Evolutionary conservation across 2,797 vertebrate species (phyloP).

Genomic region (Ataeniobius toweri): DNA sequence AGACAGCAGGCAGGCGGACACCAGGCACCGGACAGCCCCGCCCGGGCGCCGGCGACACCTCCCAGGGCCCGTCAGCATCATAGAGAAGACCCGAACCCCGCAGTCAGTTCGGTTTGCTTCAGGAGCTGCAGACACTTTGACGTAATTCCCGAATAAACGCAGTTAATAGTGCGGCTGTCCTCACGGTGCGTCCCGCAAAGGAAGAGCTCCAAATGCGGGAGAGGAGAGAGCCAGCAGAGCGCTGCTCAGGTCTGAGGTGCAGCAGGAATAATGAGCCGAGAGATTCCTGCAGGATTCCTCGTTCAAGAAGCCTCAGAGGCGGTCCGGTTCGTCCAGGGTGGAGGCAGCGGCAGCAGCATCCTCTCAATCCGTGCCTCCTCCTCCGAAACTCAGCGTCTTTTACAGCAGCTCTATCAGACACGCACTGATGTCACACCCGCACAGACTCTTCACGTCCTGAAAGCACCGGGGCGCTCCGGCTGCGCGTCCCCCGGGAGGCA

Average conservation of each 20-base stretch:
- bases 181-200: constrained; percentile 23
- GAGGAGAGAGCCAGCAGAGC: background rate
- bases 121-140: background rate
- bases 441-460: constrained; percentile 7
- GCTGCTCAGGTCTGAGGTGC: constrained; percentile 7
- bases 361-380: constrained; percentile 33
- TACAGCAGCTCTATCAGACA: background rate
- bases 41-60: constrained; percentile 37
- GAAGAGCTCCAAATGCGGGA: background rate
- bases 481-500: constrained; percentile 9
- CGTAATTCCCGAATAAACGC: constrained; percentile 18
- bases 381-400: constrained; percentile 10
- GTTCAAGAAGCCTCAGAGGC: constrained; percentile 43
- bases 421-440: background rate
- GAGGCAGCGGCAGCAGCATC: constrained; percentile 51
- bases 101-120: background rate
- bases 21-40: constrained; percentile 39
- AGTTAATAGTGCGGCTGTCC: constrained; percentile 8
- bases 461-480: constrained; percentile 16
- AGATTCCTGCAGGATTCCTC: constrained; percentile 13
- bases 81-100: constrained; percentile 24
- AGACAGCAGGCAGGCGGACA: constrained; percentile 46
- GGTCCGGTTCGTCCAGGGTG: constrained; percentile 32
- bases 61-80: constrained; percentile 50
- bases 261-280: constrained; percentile 28